These are phyloP conservation scores for Artibeus jamaicensis DNA, from an alignment of 2,797 vertebrate species.

Conservation along the genomic window DNA sequence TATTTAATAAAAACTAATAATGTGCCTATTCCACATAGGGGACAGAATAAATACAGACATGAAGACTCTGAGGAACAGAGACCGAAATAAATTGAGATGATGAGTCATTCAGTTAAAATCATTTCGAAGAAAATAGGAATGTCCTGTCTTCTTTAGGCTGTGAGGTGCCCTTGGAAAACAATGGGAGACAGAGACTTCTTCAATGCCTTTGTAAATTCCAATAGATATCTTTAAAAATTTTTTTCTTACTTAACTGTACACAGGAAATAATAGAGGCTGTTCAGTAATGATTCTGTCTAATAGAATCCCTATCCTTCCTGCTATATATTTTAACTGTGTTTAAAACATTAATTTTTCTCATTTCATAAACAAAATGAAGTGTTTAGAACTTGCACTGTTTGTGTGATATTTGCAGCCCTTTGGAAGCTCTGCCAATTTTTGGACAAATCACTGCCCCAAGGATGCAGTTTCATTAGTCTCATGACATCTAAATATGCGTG, in stretches of 20 bases:
- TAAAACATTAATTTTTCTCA: slow-evolving; percentile 14
- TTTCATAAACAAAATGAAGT: not conserved
- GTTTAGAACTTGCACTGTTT: not conserved
- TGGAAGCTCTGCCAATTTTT: not conserved
- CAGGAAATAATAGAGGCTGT: not conserved
- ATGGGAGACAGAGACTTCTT: not conserved
- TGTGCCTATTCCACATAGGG: not conserved
- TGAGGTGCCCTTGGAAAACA: not conserved
- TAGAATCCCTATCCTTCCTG: not conserved
- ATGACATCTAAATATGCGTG: slow-evolving; percentile 50
- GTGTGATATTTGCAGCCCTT: not conserved
- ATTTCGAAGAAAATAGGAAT: not conserved
- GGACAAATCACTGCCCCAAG: not conserved
- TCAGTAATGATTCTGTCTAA: not conserved
- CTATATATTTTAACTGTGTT: not conserved
- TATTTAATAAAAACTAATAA: not conserved
- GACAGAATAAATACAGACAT: not conserved
- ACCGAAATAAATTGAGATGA: not conserved
- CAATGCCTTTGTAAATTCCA: not conserved
- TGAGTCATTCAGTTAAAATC: not conserved
- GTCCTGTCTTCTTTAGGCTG: not conserved
- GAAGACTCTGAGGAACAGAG: not conserved
- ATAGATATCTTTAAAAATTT: no score
- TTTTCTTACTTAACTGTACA: not conserved
- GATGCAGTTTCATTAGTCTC: slow-evolving; percentile 45